phyloP scores from a whole-genome alignment of 2,113 vertebrate genomes.

The Neogobius melanostomus region DNA sequence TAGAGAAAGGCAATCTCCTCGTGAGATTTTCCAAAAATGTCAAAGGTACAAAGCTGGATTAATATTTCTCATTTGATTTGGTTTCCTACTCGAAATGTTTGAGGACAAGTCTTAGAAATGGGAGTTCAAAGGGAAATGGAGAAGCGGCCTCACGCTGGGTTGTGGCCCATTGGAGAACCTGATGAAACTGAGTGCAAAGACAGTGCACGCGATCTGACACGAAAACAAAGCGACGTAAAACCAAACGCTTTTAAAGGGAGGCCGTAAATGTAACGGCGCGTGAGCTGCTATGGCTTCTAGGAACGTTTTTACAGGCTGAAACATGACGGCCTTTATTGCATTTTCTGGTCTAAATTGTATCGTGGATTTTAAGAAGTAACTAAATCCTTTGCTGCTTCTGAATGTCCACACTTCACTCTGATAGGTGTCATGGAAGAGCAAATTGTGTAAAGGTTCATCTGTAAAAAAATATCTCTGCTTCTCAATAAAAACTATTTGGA shows the following conservation, averaged over 20 bases:
- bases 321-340: too few relatives aligned
- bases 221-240: not conserved
- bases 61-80: conserved; percentile 22
- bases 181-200: not conserved
- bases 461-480: too few relatives aligned
- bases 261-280: not conserved
- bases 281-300: not conserved
- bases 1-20: conserved; percentile 21
- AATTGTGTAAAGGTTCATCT: too few relatives aligned
- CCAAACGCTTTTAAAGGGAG: not conserved
- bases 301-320: not conserved
- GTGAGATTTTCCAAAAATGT: conserved; percentile 6
- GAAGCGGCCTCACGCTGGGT: conserved; percentile 27
- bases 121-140: conserved; percentile 41
- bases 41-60: not conserved
- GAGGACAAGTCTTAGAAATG: conserved; percentile 19
- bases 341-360: not conserved
- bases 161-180: conserved; percentile 4
- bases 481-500: too few relatives aligned
- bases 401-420: too few relatives aligned
- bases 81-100: conserved; percentile 29
- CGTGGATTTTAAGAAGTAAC: too few relatives aligned
- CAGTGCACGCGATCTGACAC: not conserved
- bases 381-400: too few relatives aligned
- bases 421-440: too few relatives aligned